These are phyloP conservation scores for Paralichthys olivaceus DNA, from an alignment of 2,113 vertebrate genomes.

Conservation along the genomic window DNA sequence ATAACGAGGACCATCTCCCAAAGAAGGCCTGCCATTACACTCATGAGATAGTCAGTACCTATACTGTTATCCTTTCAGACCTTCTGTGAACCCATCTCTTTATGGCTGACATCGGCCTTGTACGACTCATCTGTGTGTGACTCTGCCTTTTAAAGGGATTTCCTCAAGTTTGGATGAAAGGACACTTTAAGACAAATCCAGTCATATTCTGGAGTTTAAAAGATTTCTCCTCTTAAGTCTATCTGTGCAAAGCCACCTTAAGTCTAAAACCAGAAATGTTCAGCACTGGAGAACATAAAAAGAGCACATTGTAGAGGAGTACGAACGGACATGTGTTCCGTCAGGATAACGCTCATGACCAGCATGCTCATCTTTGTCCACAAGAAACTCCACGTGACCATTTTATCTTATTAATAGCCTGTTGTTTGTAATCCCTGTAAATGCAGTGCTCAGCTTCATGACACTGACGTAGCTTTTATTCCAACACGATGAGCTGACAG, in stretches of 20 bases:
- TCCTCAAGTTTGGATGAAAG: conserved; percentile 27
- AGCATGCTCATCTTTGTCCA: conserved; percentile 5
- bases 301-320: conserved; percentile 16
- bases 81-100: background rate
- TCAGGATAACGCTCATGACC: background rate
- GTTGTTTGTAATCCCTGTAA: conserved; percentile 23
- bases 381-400: background rate
- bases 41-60: conserved; percentile 18
- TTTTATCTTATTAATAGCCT: conserved; percentile 8
- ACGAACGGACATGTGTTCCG: conserved; percentile 4
- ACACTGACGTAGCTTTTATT: conserved; percentile 13
- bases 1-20: conserved; percentile 2
- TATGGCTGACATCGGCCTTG: background rate
- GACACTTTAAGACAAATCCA: conserved; percentile 40
- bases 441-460: background rate
- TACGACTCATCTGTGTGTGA: conserved; percentile 1
- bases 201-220: conserved; percentile 32
- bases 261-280: background rate
- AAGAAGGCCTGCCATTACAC: conserved; percentile 31
- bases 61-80: background rate
- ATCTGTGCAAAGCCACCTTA: conserved; percentile 34
- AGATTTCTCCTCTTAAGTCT: conserved; percentile 35
- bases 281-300: conserved; percentile 18
- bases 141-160: conserved; percentile 10
- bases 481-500: conserved; percentile 10